Percentiles rank a stretch among this genome's conserved stretches.
Evolutionary conservation across 2,888 invertebrate genomes (phyloP).

Genomic region (Chromoteleia sp.): DNA sequence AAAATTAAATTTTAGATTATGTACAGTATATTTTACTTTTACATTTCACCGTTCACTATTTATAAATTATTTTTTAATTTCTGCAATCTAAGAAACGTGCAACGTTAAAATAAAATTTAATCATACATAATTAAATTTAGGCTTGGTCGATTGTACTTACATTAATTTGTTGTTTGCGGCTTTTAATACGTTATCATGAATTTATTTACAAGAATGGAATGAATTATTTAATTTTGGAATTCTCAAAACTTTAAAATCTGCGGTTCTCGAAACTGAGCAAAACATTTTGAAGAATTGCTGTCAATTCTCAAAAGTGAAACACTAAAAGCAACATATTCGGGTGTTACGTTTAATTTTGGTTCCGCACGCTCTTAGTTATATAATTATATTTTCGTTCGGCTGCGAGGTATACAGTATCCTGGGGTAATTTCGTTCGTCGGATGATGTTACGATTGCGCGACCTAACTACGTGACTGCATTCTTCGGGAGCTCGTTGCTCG

Average conservation of each 20-base stretch:
- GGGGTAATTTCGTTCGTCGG: conserved; percentile 53
- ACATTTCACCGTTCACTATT: no score
- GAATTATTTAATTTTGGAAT: not conserved
- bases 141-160: no score
- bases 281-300: not conserved
- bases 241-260: not conserved
- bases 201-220: not conserved
- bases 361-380: conserved; percentile 35
- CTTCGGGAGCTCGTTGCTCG: conserved; percentile 62
- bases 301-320: not conserved
- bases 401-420: conserved; percentile 28
- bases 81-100: no score
- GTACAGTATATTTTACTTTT: no score
- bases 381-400: conserved; percentile 55
- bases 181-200: no score
- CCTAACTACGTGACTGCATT: conserved; percentile 68
- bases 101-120: no score
- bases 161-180: no score
- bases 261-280: not conserved
- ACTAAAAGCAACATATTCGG: conserved; percentile 10
- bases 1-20: no score
- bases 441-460: conserved; percentile 64
- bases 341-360: conserved; percentile 17
- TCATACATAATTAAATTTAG: no score
- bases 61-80: no score